Evolutionary conservation across 1,140 invertebrate genomes (phyloP), one percentile per base, ranked within the genome.

Genomic region (Fopius arisanus): DNA sequence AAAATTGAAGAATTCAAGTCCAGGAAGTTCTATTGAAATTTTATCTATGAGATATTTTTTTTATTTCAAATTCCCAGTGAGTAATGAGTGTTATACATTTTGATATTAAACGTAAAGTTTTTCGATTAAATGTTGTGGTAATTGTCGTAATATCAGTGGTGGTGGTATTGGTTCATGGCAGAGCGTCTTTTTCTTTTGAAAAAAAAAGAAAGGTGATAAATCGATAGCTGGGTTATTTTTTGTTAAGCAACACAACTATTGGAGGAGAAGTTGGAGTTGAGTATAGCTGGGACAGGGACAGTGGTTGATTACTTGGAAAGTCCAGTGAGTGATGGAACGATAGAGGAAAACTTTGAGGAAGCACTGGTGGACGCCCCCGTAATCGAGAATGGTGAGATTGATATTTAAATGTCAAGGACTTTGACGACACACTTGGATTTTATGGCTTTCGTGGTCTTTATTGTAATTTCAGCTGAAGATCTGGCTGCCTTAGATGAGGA

Each of bases 331-430:
- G 95, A 96, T 87, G 95, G 95, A 23, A 93, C 95, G 5, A 95
- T 96, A 72, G 96, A 97, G 85, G 96, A 98, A 82, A 96, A 97
- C 84, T 98, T 96, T 89, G 96, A 97, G 86, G 94, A 95, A 83
- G 95, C 95, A 83, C 89, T 97, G n/a, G 94, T 92, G 70, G 89
- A 91, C 76, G 91, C 92, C 73, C 88, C 90, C 59, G 88, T 91
- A 76, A 87, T 90, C 72, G 84, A 86, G 78, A 85, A 84, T 66
- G 85, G 87, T 88, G 79, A 16, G 40, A 19, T 43, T 66, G 41
- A 48, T 28, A 31, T 51, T 68, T 29, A 23, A 67, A 67, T 41
- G 21, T 65, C 40, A 66, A 83, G 83, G 82, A 82, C 77, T 79
- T 77, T 77, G 74, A 78, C 75, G 81, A 84, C 82, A 83, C 29